Conservation (phyloP, 2,888 invertebrate genomes). For the Temnothorax unifasciatus region DNA sequence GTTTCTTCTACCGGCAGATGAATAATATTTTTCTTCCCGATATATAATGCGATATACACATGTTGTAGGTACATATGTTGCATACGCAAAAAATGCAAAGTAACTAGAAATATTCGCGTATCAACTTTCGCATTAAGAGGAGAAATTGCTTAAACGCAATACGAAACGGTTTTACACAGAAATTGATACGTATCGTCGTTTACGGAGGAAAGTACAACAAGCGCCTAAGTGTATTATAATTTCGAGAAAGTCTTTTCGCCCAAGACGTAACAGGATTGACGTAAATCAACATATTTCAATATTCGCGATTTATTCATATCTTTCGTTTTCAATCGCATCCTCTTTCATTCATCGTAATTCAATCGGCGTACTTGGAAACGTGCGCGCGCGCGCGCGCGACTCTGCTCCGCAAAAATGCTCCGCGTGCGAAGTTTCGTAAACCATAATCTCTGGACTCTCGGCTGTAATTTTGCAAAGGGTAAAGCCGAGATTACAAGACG, state of each 20-base stretch:
- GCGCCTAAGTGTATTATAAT: constrained; percentile 32
- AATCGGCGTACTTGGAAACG: neutral
- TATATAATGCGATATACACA: neutral
- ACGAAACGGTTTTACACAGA: constrained; percentile 4
- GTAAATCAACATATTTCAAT: neutral
- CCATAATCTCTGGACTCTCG: constrained; percentile 17
- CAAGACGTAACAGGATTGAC: neutral
- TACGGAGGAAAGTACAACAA: constrained; percentile 42
- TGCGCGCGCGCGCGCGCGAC: neutral
- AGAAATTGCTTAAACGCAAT: constrained; percentile 38
- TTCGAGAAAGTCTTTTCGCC: constrained; percentile 42
- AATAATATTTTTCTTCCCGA: constrained; percentile 45
- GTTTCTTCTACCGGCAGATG: constrained; percentile 10
- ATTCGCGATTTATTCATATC: constrained; percentile 22
- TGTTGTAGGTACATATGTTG: neutral
- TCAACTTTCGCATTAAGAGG: constrained; percentile 41
- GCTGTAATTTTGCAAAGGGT: constrained; percentile 54
- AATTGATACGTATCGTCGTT: constrained; percentile 44
- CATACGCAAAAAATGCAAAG: constrained; percentile 10
- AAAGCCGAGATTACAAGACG: constrained; percentile 15
- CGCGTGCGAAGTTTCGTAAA: constrained; percentile 61
- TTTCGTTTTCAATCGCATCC: neutral
- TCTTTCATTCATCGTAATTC: neutral
- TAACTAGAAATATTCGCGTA: neutral
- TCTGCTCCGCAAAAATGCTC: neutral